These are phyloP conservation scores for Artemia sinica DNA, from an alignment of 2,888 invertebrate genomes.

Conservation along the genomic window DNA sequence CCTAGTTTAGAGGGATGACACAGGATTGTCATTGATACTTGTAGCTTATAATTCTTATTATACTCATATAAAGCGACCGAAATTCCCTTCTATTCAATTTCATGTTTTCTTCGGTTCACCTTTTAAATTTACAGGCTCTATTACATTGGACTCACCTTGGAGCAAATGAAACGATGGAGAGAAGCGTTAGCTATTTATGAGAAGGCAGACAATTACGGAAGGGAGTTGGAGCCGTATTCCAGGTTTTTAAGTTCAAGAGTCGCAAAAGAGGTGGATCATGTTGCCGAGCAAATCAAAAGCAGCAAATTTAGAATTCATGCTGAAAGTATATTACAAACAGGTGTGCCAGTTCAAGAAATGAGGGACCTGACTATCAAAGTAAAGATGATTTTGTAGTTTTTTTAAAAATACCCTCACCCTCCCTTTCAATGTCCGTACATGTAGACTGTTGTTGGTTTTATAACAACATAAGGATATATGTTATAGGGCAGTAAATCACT, in stretches of 20 bases:
- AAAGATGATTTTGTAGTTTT: slow-evolving; percentile 24
- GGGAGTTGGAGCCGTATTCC: slow-evolving; percentile 27
- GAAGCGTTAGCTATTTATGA: slow-evolving; percentile 76
- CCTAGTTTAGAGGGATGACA: too few relatives aligned
- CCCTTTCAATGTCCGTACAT: too few relatives aligned
- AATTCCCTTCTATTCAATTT: too few relatives aligned
- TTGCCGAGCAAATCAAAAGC: not conserved
- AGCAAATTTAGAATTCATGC: slow-evolving; percentile 4
- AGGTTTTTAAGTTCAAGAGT: not conserved
- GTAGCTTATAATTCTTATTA: too few relatives aligned
- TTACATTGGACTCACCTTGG: slow-evolving; percentile 70
- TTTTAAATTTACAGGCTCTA: slow-evolving; percentile 43
- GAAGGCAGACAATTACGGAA: slow-evolving; percentile 42
- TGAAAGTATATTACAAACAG: not conserved
- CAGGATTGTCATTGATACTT: too few relatives aligned
- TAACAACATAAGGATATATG: too few relatives aligned
- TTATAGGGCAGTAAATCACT: too few relatives aligned
- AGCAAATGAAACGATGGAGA: slow-evolving; percentile 61
- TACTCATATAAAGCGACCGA: too few relatives aligned
- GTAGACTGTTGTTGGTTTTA: too few relatives aligned
- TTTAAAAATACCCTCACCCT: not conserved
- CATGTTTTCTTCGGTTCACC: too few relatives aligned
- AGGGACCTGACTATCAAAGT: slow-evolving; percentile 29
- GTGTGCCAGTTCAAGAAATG: slow-evolving; percentile 26
- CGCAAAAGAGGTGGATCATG: not conserved